Base-by-base conservation (phyloP, 2,113 vertebrate species). In the Myiopsitta monachus region DNA sequence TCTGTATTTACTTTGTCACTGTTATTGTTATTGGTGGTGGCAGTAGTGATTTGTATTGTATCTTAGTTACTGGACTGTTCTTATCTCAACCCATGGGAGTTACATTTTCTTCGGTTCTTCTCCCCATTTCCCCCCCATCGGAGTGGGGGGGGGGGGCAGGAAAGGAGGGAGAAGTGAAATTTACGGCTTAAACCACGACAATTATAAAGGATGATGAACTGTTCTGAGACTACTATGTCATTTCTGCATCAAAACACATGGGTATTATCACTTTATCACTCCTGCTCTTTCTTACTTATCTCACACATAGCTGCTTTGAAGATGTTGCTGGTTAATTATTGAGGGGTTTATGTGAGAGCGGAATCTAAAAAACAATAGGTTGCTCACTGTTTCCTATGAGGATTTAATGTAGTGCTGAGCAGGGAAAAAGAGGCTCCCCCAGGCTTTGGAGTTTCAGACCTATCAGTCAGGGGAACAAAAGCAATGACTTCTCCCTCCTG, bases 271-370 rank as follows among this genome's bases (percentile, higher is more conserved):
- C 28, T 6, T 69, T 73, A 52, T 82, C 63, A 73, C 44, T 74
- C 68, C 52, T 44, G 3, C 9, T 88, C 23, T 51, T 92, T 57
- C 52, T 88, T 51, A 81, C 87, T 88, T 93, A 80, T 80, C 51
- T 91, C 30, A 30, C 64, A 83, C 15, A 15, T 63, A 74, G 63
- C 43, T 82, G 38, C 28, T 93, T 74, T 83, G 78, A 96, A 88
- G 82, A 54, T 67, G 31, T 12, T 95, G 13, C 10, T 54, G 11
- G 38, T 95, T 95, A 93, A 93, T 91, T 94, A 77, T 81, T 67
- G 63, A 93, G n/a, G 9, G 10, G 7, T 21, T 88, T 79, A 41
- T n/a, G 51, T 47, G 46, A 91, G 54, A 19, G 44, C 82, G 18
- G 14, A 72, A 57, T 73, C 38, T 3, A 7, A 83, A 69, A 91